Conservation (phyloP, 2,888 invertebrate species). For the Stomorhina lunata region DNA sequence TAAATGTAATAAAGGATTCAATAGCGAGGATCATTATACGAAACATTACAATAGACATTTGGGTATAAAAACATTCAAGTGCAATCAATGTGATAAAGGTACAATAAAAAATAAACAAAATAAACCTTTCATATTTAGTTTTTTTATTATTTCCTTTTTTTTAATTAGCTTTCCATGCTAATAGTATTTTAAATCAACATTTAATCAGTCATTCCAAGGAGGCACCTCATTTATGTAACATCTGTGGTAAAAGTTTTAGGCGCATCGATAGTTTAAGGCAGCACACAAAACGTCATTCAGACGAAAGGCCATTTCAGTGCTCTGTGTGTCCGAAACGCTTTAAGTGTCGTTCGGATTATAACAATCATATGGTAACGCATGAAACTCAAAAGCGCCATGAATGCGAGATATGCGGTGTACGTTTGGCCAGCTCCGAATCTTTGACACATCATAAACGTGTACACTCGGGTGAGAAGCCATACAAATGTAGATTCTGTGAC, state of each 20-base stretch:
- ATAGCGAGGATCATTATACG: neutral
- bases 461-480: too few relatives aligned
- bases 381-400: conserved; percentile 82
- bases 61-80: conserved; percentile 24
- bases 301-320: conserved; percentile 81
- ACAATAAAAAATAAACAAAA: too few relatives aligned
- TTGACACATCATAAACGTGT: conserved; percentile 66
- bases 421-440: conserved; percentile 82
- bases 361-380: conserved; percentile 80
- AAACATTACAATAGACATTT: conserved; percentile 50
- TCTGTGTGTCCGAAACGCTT: conserved; percentile 82
- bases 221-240: conserved; percentile 81
- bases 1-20: conserved; percentile 66
- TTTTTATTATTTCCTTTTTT: too few relatives aligned
- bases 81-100: conserved; percentile 43
- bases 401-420: conserved; percentile 83
- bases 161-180: conserved; percentile 40
- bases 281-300: conserved; percentile 82
- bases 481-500: too few relatives aligned
- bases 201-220: conserved; percentile 81
- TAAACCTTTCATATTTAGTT: too few relatives aligned
- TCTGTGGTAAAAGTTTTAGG: conserved; percentile 82
- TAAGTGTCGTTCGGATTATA: conserved; percentile 81
- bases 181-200: conserved; percentile 81
- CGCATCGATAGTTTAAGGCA: conserved; percentile 81